Evolutionary conservation across 1,140 invertebrate genomes (phyloP).

Genomic region (Drosophila arizonae): DNA sequence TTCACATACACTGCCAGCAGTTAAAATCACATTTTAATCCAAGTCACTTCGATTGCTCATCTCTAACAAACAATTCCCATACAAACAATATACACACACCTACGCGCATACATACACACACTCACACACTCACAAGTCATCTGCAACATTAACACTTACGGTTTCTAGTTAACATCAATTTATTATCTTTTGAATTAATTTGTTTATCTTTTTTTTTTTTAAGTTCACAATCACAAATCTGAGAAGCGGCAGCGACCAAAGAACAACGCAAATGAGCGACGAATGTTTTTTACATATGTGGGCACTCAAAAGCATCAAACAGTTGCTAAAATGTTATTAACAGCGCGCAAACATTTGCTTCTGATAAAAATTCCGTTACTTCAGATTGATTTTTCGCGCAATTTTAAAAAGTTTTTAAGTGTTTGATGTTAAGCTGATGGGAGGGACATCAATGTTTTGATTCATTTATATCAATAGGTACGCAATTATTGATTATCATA

Average conservation of each 20-base stretch:
- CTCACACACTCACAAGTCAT: background rate
- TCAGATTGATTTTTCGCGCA: background rate
- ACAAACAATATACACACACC: conserved; percentile 1
- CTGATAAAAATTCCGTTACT: background rate
- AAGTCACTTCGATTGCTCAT: conserved; percentile 8
- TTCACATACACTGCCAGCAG: background rate
- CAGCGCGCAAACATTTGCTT: background rate
- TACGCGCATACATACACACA: background rate
- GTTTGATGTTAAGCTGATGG: too few species aligned
- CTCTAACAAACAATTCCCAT: conserved; percentile 2
- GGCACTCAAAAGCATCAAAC: conserved; percentile 5
- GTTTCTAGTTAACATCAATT: conserved; percentile 12
- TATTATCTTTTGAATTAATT: conserved; percentile 4
- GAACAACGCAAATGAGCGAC: conserved; percentile 15
- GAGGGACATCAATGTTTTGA: too few species aligned
- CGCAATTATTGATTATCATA: too few species aligned
- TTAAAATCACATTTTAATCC: background rate
- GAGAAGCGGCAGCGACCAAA: conserved; percentile 4
- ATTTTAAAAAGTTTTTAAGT: background rate
- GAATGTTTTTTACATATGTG: conserved; percentile 12
- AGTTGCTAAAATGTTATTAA: conserved; percentile 14
- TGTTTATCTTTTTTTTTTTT: background rate
- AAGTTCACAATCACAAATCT: conserved; percentile 1
- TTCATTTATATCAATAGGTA: too few species aligned
- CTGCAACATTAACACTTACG: conserved; percentile 15